A percentile compares a stretch with the other conserved stretches of the same genome.
Conservation (phyloP, 2,113 vertebrate genomes). For the Gambusia affinis region DNA sequence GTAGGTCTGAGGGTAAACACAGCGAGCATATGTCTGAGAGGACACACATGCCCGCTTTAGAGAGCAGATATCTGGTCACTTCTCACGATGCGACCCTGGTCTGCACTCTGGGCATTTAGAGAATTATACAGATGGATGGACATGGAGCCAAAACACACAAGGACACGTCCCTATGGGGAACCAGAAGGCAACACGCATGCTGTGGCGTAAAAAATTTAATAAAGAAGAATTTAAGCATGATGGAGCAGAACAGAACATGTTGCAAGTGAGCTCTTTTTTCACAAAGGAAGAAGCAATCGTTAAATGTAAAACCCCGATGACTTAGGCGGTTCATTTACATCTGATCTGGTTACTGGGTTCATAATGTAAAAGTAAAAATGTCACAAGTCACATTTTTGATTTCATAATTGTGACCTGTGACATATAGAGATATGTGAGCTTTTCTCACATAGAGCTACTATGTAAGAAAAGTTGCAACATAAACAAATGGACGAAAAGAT, state of each 20-base stretch:
- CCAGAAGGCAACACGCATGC: background rate
- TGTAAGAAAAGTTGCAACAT: background rate
- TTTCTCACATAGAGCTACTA: no score
- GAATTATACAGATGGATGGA: constrained; percentile 55
- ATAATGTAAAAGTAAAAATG: background rate
- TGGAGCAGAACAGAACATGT: background rate
- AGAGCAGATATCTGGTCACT: constrained; percentile 29
- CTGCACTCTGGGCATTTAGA: constrained; percentile 41
- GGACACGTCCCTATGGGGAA: constrained; percentile 5
- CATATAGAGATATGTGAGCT: background rate
- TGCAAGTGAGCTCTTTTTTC: background rate
- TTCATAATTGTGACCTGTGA: no score
- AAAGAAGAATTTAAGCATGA: background rate
- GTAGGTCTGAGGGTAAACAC: constrained; percentile 34
- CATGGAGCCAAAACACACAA: constrained; percentile 20
- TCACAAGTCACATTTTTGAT: no score
- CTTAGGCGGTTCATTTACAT: background rate
- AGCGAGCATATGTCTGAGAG: constrained; percentile 27
- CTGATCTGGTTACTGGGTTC: background rate
- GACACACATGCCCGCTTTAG: constrained; percentile 20
- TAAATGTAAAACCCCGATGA: background rate
- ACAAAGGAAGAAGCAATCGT: background rate
- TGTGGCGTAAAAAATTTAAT: background rate
- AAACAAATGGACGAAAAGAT: background rate
- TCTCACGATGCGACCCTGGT: constrained; percentile 18